Evolutionary conservation across 2,888 invertebrate species (phyloP), one percentile per base, ranked within the genome.

Genomic region (Lasioglossum calceatum): DNA sequence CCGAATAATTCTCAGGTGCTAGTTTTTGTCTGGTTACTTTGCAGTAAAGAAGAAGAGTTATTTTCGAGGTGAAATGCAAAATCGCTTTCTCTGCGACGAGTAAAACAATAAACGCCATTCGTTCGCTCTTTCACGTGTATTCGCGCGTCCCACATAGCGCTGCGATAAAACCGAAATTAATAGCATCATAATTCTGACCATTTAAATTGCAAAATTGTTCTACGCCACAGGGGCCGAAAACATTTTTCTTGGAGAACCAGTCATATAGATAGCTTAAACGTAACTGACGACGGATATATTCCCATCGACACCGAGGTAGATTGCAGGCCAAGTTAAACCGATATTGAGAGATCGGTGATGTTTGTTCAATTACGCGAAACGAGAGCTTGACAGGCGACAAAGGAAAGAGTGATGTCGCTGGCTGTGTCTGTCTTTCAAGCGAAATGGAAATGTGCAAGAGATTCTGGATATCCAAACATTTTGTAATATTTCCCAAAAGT

Each of bases 101-200:
- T 70, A 58, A 36, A 70, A 47, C 23, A 64, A 47, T 73, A 47
- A 77, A 70, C 50, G 44, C n/a, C 71, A 19, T 42, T 58, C 27
- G 10, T 42, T 72, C 16, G 50, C 36, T 36, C 10, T 36, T 16
- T 58, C n/a, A 36, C 36, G 36, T 36, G 36, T 36, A 16, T 44
- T 36, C 27, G 39, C n/a, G 39, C 39, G 19, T 54, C 14, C 4
- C 54, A 12, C 23, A n/a, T n/a, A 36, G 8, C 39, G 70, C n/a
- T 16, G 70, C 50, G 36, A 70, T 80, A 80, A 73, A 80, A 76
- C 5, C 32, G 32, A 76, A 75, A 84, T 61, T 64, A 74, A 83
- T 42, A 32, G 44, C 42, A 16, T n/a, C 74, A 61, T 75, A 83
- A 70, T 70, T 50, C 42, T 8, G 50, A 44, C 8, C 19, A 36